Conservation (phyloP, 1,140 invertebrate species). For the Mactra quadrangularis region DNA sequence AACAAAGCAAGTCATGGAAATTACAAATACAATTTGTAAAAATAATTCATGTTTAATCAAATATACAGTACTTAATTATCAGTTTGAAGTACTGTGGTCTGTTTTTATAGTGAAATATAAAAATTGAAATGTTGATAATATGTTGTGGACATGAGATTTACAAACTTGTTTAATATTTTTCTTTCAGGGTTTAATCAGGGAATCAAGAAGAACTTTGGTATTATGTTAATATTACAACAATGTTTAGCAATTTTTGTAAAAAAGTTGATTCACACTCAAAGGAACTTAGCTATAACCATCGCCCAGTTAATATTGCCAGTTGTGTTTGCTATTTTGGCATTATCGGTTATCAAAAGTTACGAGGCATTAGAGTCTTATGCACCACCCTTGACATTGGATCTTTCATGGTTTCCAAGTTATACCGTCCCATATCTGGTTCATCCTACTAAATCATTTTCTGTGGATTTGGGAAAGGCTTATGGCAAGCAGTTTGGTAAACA, state of each 20-base stretch:
- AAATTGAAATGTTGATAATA: too few relatives aligned
- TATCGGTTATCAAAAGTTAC: slow-evolving; percentile 75
- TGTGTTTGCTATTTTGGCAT: slow-evolving; percentile 80
- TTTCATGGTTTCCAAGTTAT: slow-evolving; percentile 59
- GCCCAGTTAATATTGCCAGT: slow-evolving; percentile 81
- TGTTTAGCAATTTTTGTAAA: slow-evolving; percentile 83
- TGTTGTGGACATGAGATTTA: too few relatives aligned
- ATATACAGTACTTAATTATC: too few relatives aligned
- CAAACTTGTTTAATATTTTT: too few relatives aligned
- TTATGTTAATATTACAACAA: slow-evolving; percentile 73
- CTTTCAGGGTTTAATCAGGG: slow-evolving; percentile 66
- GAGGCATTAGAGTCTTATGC: slow-evolving; percentile 74
- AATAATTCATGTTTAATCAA: too few relatives aligned
- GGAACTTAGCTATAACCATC: slow-evolving; percentile 78
- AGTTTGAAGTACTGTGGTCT: too few relatives aligned
- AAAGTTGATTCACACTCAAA: slow-evolving; percentile 79
- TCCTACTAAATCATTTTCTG: too few relatives aligned
- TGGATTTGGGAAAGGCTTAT: too few relatives aligned
- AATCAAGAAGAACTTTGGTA: slow-evolving; percentile 66
- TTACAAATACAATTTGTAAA: too few relatives aligned
- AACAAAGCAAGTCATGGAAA: too few relatives aligned
- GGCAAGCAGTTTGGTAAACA: slow-evolving; percentile 6
- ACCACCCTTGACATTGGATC: slow-evolving; percentile 73
- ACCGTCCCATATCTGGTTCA: slow-evolving; percentile 56
- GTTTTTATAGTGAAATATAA: too few relatives aligned